Percentiles rank a stretch among this genome's conserved stretches.
Conservation (phyloP, 2,888 invertebrate genomes). For the Hecatera dysodea region DNA sequence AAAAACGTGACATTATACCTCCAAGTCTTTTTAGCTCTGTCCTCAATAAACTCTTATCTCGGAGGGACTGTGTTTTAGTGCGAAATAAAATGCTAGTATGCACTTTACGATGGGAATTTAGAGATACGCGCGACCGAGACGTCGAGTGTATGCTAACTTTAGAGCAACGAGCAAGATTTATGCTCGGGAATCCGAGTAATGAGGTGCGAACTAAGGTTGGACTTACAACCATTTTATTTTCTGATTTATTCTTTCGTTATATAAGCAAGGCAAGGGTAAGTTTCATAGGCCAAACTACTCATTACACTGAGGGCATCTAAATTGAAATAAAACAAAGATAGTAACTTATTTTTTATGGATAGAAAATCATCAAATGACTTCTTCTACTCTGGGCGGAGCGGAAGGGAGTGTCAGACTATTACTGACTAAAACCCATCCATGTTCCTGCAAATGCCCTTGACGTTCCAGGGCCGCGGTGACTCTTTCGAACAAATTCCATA, state of each 20-base stretch:
- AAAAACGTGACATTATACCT: conserved; percentile 51
- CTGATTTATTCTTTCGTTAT: conserved; percentile 21
- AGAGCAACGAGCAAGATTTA: conserved; percentile 44
- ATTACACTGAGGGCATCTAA: not conserved
- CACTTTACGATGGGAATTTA: conserved; percentile 66
- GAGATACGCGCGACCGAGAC: conserved; percentile 47
- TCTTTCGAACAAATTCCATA: no score
- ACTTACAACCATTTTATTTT: conserved; percentile 31
- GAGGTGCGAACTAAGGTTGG: conserved; percentile 49
- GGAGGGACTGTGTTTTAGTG: conserved; percentile 65
- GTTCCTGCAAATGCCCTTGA: no score
- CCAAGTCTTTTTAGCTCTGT: conserved; percentile 55
- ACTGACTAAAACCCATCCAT: no score
- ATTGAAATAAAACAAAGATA: not conserved
- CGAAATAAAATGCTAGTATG: conserved; percentile 66
- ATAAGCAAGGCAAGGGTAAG: not conserved
- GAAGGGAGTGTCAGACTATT: no score
- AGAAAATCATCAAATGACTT: no score
- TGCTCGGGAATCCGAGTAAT: conserved; percentile 40
- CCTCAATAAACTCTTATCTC: conserved; percentile 64
- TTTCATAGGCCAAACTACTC: not conserved
- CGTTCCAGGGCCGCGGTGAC: no score
- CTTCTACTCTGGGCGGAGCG: no score
- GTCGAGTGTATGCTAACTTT: conserved; percentile 59
- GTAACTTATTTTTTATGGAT: no score